phyloP scores from a whole-genome alignment of 1,140 invertebrate species.

The Drosophila prosaltans region DNA sequence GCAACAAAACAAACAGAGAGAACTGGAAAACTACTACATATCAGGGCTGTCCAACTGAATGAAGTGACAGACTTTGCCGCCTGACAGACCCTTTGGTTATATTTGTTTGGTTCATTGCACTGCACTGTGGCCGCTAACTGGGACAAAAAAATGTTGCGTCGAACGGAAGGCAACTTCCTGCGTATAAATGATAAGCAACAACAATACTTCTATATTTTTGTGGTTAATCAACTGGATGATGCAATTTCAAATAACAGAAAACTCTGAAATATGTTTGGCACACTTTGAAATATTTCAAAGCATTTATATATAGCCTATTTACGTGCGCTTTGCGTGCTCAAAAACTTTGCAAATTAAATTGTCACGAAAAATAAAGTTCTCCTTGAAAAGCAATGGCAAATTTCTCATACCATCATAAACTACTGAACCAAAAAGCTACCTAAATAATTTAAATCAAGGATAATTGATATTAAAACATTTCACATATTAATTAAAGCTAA shows the following conservation, averaged over 20 bases:
- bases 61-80: conserved; percentile 19
- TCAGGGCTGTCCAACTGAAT: conserved; percentile 43
- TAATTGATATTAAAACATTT: too few species aligned
- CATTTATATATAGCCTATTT: conserved; percentile 38
- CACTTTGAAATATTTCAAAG: conserved; percentile 16
- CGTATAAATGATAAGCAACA: conserved; percentile 13
- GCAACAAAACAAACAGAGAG: not conserved
- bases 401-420: too few species aligned
- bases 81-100: conserved; percentile 23
- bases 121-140: conserved; percentile 61
- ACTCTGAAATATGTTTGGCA: too few species aligned
- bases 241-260: not conserved
- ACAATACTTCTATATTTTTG: conserved; percentile 11
- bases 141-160: conserved; percentile 50
- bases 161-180: conserved; percentile 29
- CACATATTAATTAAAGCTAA: too few species aligned
- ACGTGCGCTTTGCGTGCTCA: conserved; percentile 5
- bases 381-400: conserved; percentile 32
- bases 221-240: not conserved
- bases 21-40: conserved; percentile 8
- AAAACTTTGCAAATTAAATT: not conserved
- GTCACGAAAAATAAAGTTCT: conserved; percentile 53
- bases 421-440: too few species aligned
- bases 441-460: too few species aligned
- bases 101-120: conserved; percentile 69